These are phyloP conservation scores for Pilophorus perplexus DNA, from an alignment of 2,888 invertebrate species.

Conservation along the genomic window DNA sequence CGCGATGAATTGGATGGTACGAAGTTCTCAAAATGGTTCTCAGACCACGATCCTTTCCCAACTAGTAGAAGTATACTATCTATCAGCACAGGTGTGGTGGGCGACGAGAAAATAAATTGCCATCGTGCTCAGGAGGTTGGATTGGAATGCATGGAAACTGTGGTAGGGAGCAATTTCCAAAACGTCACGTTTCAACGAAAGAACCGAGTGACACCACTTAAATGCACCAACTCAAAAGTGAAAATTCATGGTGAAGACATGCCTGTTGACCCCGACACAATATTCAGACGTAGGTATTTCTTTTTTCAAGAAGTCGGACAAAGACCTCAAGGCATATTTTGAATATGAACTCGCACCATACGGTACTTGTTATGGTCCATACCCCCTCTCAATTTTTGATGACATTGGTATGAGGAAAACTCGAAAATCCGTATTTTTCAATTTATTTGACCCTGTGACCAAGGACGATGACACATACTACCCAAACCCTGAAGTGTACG, in stretches of 20 bases:
- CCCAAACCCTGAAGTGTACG: too few species aligned
- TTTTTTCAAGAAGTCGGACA: not conserved
- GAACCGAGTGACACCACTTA: constrained; percentile 8
- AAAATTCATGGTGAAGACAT: constrained; percentile 4
- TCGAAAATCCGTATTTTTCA: not conserved
- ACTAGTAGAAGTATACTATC: constrained; percentile 49
- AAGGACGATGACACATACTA: constrained; percentile 9
- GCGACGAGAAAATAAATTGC: constrained; percentile 50
- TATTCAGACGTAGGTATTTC: constrained; percentile 7
- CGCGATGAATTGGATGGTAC: constrained; percentile 49
- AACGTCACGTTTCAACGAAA: constrained; percentile 15
- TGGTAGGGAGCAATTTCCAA: constrained; percentile 2
- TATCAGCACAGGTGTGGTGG: constrained; percentile 50
- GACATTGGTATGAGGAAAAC: constrained; percentile 6
- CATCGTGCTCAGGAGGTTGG: constrained; percentile 39
- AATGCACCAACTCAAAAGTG: not conserved
- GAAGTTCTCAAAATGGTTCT: constrained; percentile 42
- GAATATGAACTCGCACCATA: too few species aligned
- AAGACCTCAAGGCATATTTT: not conserved
- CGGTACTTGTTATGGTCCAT: not conserved
- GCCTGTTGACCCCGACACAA: constrained; percentile 8
- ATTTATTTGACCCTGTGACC: constrained; percentile 1
- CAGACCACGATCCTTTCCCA: constrained; percentile 44
- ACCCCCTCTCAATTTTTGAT: not conserved
- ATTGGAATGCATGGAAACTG: too few species aligned